These are phyloP conservation scores for Plectropomus leopardus DNA, from an alignment of 2,113 vertebrate species.

Conservation along the genomic window DNA sequence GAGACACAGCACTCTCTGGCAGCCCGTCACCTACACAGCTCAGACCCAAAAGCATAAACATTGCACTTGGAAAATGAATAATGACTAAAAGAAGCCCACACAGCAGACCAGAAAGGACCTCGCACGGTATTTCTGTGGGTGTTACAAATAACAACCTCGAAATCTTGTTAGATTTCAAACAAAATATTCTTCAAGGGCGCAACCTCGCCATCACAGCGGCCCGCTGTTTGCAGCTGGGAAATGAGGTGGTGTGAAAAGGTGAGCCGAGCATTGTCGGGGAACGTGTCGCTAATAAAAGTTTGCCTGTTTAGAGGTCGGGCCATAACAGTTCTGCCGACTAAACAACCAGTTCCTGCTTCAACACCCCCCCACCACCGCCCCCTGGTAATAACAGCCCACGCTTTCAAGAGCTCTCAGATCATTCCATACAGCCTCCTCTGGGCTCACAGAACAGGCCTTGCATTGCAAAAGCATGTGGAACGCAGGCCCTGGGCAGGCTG, in stretches of 20 bases:
- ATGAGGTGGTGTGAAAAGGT: constrained; percentile 34
- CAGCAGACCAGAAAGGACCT: constrained; percentile 40
- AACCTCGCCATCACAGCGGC: constrained; percentile 5
- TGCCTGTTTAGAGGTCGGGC: constrained; percentile 40
- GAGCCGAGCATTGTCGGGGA: constrained; percentile 28
- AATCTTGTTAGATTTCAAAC: constrained; percentile 37
- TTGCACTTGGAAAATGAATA: constrained; percentile 70
- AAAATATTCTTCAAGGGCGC: constrained; percentile 26
- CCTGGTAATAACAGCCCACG: constrained; percentile 42
- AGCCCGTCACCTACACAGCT: constrained; percentile 53
- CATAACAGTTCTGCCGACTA: constrained; percentile 35
- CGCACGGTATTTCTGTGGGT: constrained; percentile 32
- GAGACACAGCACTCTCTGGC: constrained; percentile 11
- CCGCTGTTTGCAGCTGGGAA: neutral
- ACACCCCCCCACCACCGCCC: neutral
- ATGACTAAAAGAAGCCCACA: constrained; percentile 65
- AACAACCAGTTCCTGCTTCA: neutral
- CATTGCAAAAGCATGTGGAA: constrained; percentile 52
- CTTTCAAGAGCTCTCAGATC: constrained; percentile 43
- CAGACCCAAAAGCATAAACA: constrained; percentile 65
- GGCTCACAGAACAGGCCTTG: constrained; percentile 17
- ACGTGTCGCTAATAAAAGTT: constrained; percentile 51
- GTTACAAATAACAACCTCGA: constrained; percentile 23
- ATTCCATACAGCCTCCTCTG: constrained; percentile 35
- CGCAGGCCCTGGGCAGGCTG: constrained; percentile 21